A percentile compares a stretch with the other conserved stretches of the same genome.
Conservation (phyloP, 2,888 invertebrate genomes). For the Hyalella azteca region DNA sequence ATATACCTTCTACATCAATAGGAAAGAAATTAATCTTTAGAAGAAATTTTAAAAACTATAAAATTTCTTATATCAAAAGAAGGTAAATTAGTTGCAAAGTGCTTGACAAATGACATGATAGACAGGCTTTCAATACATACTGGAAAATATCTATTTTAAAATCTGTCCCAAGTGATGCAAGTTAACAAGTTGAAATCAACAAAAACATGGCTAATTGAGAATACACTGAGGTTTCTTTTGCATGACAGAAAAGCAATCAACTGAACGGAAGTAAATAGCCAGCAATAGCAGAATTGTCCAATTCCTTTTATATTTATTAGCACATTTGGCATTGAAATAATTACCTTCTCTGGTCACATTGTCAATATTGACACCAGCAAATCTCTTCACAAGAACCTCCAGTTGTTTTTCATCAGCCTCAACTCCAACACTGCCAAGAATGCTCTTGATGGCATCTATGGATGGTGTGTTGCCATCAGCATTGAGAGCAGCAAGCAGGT, state of each 20-base stretch:
- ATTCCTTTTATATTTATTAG: background rate
- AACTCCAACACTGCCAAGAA: slow-evolving; percentile 67
- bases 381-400: slow-evolving; percentile 64
- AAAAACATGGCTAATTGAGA: background rate
- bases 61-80: no score
- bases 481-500: slow-evolving; percentile 65
- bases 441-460: slow-evolving; percentile 64
- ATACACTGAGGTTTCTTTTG: background rate
- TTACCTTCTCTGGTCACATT: slow-evolving; percentile 66
- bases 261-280: background rate
- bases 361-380: slow-evolving; percentile 66
- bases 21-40: no score
- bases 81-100: no score
- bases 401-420: slow-evolving; percentile 66
- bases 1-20: no score
- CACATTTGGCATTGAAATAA: no score
- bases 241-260: background rate
- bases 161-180: background rate
- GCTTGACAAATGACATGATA: no score
- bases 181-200: background rate
- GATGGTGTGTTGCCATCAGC: slow-evolving; percentile 64
- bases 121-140: no score
- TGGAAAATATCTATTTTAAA: background rate
- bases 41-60: no score
- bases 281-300: background rate